Conservation (phyloP, 37 sponge, comb jelly and placozoan genomes). For the Dysidea cf. avara region DNA sequence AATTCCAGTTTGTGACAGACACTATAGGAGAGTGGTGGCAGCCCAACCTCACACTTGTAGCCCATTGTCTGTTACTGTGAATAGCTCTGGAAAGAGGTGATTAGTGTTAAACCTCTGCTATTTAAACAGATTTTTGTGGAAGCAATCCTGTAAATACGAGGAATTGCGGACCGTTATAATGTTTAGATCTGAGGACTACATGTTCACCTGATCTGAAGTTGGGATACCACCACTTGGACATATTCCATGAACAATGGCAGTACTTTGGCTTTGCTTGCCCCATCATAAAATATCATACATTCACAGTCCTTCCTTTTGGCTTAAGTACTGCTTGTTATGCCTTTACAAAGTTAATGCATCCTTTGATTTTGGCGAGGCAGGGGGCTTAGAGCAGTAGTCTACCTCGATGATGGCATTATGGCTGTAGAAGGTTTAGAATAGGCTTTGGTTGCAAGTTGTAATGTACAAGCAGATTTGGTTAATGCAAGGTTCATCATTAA, state of each 20-base stretch:
- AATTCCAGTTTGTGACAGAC: constrained; percentile 8
- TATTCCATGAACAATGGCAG: constrained; percentile 11
- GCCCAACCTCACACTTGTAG: constrained; percentile 18
- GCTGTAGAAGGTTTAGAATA: neutral
- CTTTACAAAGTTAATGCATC: constrained; percentile 19
- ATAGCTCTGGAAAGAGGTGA: constrained; percentile 9
- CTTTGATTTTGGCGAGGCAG: constrained; percentile 20
- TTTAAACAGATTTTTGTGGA: constrained; percentile 17
- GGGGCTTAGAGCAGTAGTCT: constrained; percentile 28
- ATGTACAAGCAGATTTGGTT: constrained; percentile 2
- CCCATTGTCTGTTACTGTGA: constrained; percentile 28
- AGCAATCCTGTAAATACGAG: constrained; percentile 36
- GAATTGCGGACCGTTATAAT: constrained; percentile 10
- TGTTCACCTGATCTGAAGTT: constrained; percentile 23
- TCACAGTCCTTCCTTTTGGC: constrained; percentile 44
- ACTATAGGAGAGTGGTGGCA: too few species aligned
- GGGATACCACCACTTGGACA: constrained; percentile 44
- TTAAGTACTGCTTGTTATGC: constrained; percentile 23
- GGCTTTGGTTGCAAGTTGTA: neutral
- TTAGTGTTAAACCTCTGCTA: constrained; percentile 26
- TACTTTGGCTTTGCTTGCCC: constrained; percentile 33
- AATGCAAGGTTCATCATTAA: constrained; percentile 10
- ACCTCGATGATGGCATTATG: constrained; percentile 46
- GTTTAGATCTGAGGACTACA: constrained; percentile 16
- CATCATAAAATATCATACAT: constrained; percentile 8